Base-by-base conservation (phyloP, 64 coral and sea anemone species). In the Montipora foliosa region DNA sequence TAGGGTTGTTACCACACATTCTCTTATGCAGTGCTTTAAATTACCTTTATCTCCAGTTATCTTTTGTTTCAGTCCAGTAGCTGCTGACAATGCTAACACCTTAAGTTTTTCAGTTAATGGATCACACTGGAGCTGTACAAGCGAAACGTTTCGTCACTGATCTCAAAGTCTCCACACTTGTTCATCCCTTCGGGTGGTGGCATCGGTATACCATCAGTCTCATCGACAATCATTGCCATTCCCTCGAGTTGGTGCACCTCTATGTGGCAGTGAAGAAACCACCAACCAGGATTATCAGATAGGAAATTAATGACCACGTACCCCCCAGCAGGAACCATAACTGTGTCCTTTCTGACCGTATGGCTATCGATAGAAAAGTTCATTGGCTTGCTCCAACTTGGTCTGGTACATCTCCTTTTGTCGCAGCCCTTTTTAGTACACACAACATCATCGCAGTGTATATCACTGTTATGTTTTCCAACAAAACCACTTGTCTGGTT, bases 201-300 rank as follows among this genome's bases (percentile, higher is more conserved):
- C 1, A 5, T 25, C 12, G 81, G 0, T 68, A 44, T 17, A 3
- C 13, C 37, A 17, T 15, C 45, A 84, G 61, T 9, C 61, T 87
- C 73, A 52, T 96, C 92, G 5, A 96, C 66, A 24, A 96, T 92
- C 45, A 96, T 2, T 44, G 77, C 59, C 95, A 96, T 96, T 47
- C 95, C 95, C 22, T 89, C 90, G 10, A 74, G 25, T 21, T 83
- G 77, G 46, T 96, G 95, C 16, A 87, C 53, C 6, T 81, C 84
- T 72, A 82, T 82, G 84, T 95, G 94, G 49, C 94, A 95, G 81
- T 95, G 94, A 76, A 95, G 76, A 9, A 91, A 80, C 94, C 94
- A 95, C 21, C 87, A 91, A 47, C 94, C 93, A 47, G 93, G 93
- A 58, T 95, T 95, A 52, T 91, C 89, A 44, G 67, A 90, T 20